These are phyloP conservation scores for Phocoena phocoena DNA, from an alignment of 2,113 vertebrate genomes.

Conservation along the genomic window DNA sequence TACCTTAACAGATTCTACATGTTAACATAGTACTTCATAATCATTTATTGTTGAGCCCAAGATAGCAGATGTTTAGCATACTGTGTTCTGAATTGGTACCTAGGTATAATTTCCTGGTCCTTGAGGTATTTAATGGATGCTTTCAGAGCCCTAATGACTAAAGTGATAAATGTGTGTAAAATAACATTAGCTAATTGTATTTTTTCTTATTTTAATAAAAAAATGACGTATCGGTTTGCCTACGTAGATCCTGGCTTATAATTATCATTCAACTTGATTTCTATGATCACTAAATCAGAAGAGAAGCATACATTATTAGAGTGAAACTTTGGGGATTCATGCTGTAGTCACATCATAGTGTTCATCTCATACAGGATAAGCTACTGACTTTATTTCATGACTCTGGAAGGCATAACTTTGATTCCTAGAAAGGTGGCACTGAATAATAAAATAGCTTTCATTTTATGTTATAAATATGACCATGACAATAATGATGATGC, in stretches of 20 bases:
- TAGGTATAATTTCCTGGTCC: not conserved
- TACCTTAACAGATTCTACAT: not conserved
- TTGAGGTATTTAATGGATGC: conserved; percentile 40
- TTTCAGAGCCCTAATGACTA: conserved; percentile 43
- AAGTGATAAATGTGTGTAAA: conserved; percentile 50
- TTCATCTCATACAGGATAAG: not conserved
- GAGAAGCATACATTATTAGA: not conserved
- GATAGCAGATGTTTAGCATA: conserved; percentile 18
- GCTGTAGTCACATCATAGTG: not conserved
- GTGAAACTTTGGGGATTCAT: not conserved
- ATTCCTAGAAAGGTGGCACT: not conserved
- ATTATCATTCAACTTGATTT: conserved; percentile 29
- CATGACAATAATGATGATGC: not conserved
- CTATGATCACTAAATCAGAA: not conserved
- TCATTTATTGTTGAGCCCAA: conserved; percentile 26
- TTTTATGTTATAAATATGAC: not conserved
- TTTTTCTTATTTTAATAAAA: conserved; percentile 42
- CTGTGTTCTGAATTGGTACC: not conserved
- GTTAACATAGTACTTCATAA: not conserved
- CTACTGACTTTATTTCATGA: not conserved
- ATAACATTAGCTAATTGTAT: conserved; percentile 43
- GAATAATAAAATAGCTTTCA: not conserved
- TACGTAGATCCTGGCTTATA: not conserved
- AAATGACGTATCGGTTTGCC: not conserved
- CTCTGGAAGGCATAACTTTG: not conserved